These are phyloP conservation scores for Brachionus rubens DNA, from an alignment of 1,140 invertebrate species.

Conservation along the genomic window DNA sequence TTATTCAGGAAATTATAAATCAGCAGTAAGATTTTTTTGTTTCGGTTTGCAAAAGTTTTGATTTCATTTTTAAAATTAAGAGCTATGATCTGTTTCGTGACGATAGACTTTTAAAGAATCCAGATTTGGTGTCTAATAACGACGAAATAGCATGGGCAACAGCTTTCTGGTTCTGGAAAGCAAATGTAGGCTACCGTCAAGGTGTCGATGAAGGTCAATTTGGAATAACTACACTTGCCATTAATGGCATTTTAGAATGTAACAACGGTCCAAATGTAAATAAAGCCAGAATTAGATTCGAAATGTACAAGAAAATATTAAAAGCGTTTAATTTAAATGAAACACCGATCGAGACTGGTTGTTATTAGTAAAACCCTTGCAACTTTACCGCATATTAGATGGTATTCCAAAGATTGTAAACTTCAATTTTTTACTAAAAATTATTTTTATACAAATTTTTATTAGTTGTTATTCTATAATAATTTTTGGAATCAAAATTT, in stretches of 20 bases:
- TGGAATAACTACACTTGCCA: neutral
- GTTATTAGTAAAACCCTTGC: slow-evolving; percentile 11
- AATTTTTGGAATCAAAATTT: too few species aligned
- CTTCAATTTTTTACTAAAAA: too few species aligned
- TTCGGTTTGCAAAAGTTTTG: too few species aligned
- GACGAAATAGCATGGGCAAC: slow-evolving; percentile 7
- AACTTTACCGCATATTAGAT: too few species aligned
- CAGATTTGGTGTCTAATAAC: neutral
- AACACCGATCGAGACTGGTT: neutral
- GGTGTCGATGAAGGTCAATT: slow-evolving; percentile 13
- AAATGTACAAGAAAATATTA: neutral
- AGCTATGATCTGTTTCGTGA: slow-evolving; percentile 1
- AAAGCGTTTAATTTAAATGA: slow-evolving; percentile 10
- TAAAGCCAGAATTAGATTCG: slow-evolving; percentile 1
- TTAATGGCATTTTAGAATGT: slow-evolving; percentile 8
- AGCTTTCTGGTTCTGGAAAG: slow-evolving; percentile 29
- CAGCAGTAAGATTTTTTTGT: too few species aligned
- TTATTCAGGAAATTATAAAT: slow-evolving; percentile 18
- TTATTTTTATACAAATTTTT: too few species aligned
- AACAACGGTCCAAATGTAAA: neutral
- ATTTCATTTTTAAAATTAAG: too few species aligned
- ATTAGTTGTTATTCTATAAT: too few species aligned
- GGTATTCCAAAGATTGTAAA: too few species aligned
- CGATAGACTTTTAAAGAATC: slow-evolving; percentile 40
- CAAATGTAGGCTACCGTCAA: neutral